phyloP scores from a whole-genome alignment of 2,888 invertebrate genomes.

The Ennomos erosarius region DNA sequence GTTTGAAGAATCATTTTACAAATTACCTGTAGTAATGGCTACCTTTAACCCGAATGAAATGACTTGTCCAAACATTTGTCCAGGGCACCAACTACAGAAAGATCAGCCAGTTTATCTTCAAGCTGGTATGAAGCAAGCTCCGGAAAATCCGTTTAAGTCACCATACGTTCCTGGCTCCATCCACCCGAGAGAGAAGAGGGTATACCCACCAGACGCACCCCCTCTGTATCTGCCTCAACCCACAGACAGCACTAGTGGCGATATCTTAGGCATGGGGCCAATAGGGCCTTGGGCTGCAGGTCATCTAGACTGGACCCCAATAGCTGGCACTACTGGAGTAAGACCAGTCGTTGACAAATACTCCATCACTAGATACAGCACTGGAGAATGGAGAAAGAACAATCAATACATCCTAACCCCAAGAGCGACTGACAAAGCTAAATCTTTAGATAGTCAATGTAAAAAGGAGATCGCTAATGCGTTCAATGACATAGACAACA shows the following conservation, averaged over 20 bases:
- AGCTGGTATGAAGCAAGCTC: conserved; percentile 42
- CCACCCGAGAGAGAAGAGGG: conserved; percentile 59
- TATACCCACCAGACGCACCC: conserved; percentile 67
- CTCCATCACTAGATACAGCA: conserved; percentile 90
- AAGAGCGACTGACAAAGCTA: conserved; percentile 65
- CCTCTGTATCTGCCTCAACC: conserved; percentile 74
- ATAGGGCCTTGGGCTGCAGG: conserved; percentile 91
- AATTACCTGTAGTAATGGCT: conserved; percentile 60
- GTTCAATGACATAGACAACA: conserved; percentile 83
- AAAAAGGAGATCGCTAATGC: conserved; percentile 77
- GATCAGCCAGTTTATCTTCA: conserved; percentile 35
- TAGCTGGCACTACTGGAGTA: conserved; percentile 89
- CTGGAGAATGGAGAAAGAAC: conserved; percentile 89
- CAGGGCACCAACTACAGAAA: conserved; percentile 32
- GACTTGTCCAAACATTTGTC: conserved; percentile 71
- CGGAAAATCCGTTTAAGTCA: conserved; percentile 45
- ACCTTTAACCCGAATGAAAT: conserved; percentile 36
- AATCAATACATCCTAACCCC: conserved; percentile 81
- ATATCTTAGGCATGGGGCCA: conserved; percentile 72
- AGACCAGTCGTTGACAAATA: conserved; percentile 92
- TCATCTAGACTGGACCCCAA: conserved; percentile 89
- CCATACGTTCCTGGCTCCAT: conserved; percentile 71
- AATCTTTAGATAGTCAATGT: conserved; percentile 52
- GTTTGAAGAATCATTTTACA: conserved; percentile 20
- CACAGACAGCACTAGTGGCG: conserved; percentile 73